These are phyloP conservation scores for Polyodon spathula DNA, from an alignment of 2,113 vertebrate genomes.

Conservation along the genomic window DNA sequence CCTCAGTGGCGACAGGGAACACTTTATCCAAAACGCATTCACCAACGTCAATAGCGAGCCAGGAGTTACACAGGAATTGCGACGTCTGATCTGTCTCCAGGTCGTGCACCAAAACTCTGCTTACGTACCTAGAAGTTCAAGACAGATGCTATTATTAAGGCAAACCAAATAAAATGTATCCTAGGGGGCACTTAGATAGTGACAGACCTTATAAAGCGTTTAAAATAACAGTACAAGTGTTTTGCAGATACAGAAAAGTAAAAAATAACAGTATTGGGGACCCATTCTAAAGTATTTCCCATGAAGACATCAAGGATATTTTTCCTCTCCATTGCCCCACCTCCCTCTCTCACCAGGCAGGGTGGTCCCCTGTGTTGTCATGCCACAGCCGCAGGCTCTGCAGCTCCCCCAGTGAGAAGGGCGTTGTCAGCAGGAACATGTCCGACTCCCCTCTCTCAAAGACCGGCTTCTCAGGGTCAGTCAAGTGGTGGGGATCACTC, in stretches of 20 bases:
- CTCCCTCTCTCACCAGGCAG: constrained; percentile 63
- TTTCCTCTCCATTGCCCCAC: not conserved
- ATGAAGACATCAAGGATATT: not conserved
- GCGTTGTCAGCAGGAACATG: constrained; percentile 78
- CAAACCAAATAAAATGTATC: too few relatives aligned
- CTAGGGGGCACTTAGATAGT: too few relatives aligned
- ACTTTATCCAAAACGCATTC: constrained; percentile 80
- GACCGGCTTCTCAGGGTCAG: constrained; percentile 56
- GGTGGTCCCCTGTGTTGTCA: constrained; percentile 76
- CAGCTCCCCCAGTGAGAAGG: constrained; percentile 82
- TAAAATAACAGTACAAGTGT: too few relatives aligned
- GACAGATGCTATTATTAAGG: too few relatives aligned
- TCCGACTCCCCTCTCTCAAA: constrained; percentile 83
- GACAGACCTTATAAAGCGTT: too few relatives aligned
- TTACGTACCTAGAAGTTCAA: constrained; percentile 89
- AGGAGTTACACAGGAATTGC: constrained; percentile 89
- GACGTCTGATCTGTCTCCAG: constrained; percentile 70
- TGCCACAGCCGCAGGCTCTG: constrained; percentile 83
- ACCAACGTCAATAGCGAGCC: constrained; percentile 77
- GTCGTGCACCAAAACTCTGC: constrained; percentile 76
- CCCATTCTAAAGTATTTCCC: too few relatives aligned
- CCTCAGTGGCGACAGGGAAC: constrained; percentile 79
- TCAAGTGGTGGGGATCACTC: constrained; percentile 83
- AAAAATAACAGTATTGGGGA: not conserved
- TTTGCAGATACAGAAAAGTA: not conserved